These are phyloP conservation scores for Mus caroli DNA, from an alignment of 2,797 vertebrate species.

Conservation along the genomic window DNA sequence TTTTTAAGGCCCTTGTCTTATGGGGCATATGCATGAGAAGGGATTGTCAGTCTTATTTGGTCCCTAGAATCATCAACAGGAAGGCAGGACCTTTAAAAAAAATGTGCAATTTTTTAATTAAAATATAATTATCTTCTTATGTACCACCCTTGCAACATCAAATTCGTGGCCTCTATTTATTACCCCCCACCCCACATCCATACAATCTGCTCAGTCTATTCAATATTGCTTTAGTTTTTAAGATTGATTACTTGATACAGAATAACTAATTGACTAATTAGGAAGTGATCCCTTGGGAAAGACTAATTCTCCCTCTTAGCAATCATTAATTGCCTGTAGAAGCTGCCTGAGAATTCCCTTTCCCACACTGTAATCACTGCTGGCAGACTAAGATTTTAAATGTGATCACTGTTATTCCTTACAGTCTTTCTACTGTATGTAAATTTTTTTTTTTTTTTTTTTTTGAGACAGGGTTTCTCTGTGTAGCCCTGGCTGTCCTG, in stretches of 20 bases:
- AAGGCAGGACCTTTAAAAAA: neutral
- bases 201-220: neutral
- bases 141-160: neutral
- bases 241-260: neutral
- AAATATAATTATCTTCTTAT: neutral
- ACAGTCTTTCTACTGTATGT: neutral
- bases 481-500: too few species aligned
- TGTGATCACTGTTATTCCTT: neutral
- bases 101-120: neutral
- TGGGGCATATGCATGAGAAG: neutral
- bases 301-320: neutral
- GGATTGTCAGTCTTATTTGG: neutral
- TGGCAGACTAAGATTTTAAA: neutral
- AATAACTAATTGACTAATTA: neutral
- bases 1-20: neutral
- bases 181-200: neutral
- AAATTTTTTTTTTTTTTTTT: neutral
- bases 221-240: neutral
- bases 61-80: neutral
- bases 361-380: neutral
- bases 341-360: neutral
- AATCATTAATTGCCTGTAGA: neutral
- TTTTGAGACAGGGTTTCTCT: too few species aligned
- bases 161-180: neutral
- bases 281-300: neutral